Conservation (phyloP, 2,888 invertebrate species). For the Gortyna flavago region DNA sequence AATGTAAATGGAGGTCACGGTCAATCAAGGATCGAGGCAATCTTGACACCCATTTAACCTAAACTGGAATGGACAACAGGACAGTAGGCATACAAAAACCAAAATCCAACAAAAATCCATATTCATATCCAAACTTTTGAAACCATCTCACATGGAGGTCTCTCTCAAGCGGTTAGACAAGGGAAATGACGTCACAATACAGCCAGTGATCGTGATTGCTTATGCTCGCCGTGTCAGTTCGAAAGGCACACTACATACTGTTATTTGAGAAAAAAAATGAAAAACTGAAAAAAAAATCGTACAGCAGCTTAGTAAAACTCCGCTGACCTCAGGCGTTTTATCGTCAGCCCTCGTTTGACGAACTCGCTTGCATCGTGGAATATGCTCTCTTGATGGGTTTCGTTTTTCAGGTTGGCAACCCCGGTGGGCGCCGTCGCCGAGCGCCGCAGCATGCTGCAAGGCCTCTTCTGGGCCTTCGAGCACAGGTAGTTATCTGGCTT, state of each 20-base stretch:
- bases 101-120: conserved; percentile 60
- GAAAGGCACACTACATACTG: conserved; percentile 87
- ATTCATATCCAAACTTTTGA: conserved; percentile 58
- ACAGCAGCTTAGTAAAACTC: conserved; percentile 85
- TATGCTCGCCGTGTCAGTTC: conserved; percentile 86
- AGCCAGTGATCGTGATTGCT: conserved; percentile 77
- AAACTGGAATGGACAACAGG: conserved; percentile 58
- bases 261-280: conserved; percentile 72
- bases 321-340: conserved; percentile 90
- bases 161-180: conserved; percentile 71
- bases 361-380: conserved; percentile 88
- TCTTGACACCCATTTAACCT: conserved; percentile 59
- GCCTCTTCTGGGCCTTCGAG: conserved; percentile 81
- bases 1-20: conserved; percentile 75
- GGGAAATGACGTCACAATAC: conserved; percentile 67
- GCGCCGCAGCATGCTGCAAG: conserved; percentile 79
- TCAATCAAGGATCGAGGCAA: conserved; percentile 68
- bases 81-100: conserved; percentile 63
- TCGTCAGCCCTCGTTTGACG: conserved; percentile 88
- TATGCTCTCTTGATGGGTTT: conserved; percentile 83
- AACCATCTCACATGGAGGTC: conserved; percentile 56
- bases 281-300: conserved; percentile 79
- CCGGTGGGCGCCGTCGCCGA: conserved; percentile 86
- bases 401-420: conserved; percentile 81
- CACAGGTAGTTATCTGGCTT: conserved; percentile 89